Conservation (phyloP, 2,888 invertebrate genomes). For the Pecten maximus region DNA sequence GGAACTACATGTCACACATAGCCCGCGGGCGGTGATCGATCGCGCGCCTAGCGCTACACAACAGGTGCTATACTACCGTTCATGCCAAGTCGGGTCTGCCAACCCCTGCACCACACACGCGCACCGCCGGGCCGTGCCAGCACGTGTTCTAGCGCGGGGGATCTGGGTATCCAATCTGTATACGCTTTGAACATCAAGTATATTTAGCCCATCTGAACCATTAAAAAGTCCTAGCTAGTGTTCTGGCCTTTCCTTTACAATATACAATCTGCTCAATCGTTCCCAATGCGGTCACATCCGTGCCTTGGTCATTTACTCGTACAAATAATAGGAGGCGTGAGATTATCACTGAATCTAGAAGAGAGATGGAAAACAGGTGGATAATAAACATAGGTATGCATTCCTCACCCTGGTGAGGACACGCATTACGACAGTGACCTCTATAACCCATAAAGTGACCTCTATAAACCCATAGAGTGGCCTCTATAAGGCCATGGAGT, state of each 20-base stretch:
- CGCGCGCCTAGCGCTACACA: conserved; percentile 14
- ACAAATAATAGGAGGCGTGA: not conserved
- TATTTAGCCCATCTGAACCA: conserved; percentile 10
- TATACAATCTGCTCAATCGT: conserved; percentile 15
- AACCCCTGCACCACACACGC: conserved; percentile 30
- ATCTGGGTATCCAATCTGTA: conserved; percentile 33
- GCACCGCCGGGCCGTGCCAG: conserved; percentile 30
- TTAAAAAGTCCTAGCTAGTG: conserved; percentile 19
- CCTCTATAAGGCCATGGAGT: no score
- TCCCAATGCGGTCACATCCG: not conserved
- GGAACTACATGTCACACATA: not conserved
- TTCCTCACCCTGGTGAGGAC: not conserved
- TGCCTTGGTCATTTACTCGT: not conserved
- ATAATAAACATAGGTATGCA: not conserved
- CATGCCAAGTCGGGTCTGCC: conserved; percentile 29
- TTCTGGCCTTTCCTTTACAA: not conserved
- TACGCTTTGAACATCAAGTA: conserved; percentile 31
- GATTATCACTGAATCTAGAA: not conserved
- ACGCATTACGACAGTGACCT: no score
- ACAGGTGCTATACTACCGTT: conserved; percentile 15
- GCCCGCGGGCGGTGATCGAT: conserved; percentile 21
- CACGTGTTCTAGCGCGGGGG: conserved; percentile 19
- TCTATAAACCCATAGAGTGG: no score
- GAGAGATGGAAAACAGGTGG: not conserved
- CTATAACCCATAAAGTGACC: no score